A percentile compares a stretch with the other conserved stretches of the same genome.
Conservation (phyloP, 2,888 invertebrate genomes). For the Chalcis sispes region DNA sequence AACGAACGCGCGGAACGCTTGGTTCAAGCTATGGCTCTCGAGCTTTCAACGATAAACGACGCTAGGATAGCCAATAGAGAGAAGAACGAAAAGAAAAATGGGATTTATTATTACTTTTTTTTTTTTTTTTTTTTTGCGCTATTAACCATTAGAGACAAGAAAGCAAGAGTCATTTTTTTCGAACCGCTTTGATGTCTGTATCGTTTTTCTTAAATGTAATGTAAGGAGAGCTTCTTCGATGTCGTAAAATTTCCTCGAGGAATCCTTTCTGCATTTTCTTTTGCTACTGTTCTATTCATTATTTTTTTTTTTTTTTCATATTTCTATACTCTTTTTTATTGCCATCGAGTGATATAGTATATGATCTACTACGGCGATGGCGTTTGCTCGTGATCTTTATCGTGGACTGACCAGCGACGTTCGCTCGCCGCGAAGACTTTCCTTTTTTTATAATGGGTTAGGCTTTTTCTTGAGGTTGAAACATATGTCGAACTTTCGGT, state of each 20-base stretch:
- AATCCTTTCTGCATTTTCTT: neutral
- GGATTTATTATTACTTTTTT: too few relatives aligned
- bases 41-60: too few relatives aligned
- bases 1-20: constrained; percentile 50
- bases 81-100: too few relatives aligned
- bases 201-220: too few relatives aligned
- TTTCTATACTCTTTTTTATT: neutral
- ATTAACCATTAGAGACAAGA: constrained; percentile 68
- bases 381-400: constrained; percentile 14
- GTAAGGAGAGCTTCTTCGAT: too few relatives aligned
- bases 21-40: neutral
- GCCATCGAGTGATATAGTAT: neutral
- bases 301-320: neutral
- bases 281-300: neutral
- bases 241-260: too few relatives aligned
- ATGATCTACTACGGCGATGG: too few relatives aligned
- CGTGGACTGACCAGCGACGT: too few relatives aligned
- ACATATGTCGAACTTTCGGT: too few relatives aligned
- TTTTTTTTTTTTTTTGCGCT: constrained; percentile 66
- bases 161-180: constrained; percentile 69
- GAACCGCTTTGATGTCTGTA: too few relatives aligned
- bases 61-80: too few relatives aligned
- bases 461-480: too few relatives aligned
- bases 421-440: constrained; percentile 22
- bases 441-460: constrained; percentile 43